phyloP scores from a whole-genome alignment of 1,140 invertebrate genomes.

The Atta cephalotes region DNA sequence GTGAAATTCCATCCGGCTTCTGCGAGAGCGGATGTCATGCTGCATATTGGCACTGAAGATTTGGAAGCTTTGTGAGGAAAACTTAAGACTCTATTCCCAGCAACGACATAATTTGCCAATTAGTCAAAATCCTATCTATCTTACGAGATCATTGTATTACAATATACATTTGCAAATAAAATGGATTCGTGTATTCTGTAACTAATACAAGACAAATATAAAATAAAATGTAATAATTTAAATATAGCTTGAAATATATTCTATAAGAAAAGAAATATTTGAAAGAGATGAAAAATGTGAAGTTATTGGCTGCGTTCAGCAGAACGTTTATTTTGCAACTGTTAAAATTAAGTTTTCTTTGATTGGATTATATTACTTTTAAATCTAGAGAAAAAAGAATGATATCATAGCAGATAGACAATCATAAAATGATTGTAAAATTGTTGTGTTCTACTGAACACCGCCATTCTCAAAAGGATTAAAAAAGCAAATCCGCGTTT shows the following conservation, averaged over 20 bases:
- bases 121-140: constrained; percentile 14
- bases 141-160: neutral
- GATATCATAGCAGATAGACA: too few species aligned
- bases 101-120: constrained; percentile 13
- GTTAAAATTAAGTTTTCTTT: too few species aligned
- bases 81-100: neutral
- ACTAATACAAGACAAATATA: neutral
- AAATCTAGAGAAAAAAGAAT: too few species aligned
- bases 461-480: too few species aligned
- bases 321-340: too few species aligned
- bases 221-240: neutral
- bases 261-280: neutral
- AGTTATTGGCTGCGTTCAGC: too few species aligned
- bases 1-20: constrained; percentile 23
- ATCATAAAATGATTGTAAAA: too few species aligned
- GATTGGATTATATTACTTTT: too few species aligned
- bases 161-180: constrained; percentile 3
- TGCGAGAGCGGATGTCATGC: constrained; percentile 27
- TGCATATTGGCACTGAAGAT: constrained; percentile 49
- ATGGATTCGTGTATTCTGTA: neutral
- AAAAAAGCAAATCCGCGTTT: neutral
- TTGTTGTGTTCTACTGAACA: too few species aligned
- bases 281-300: too few species aligned
- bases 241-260: neutral
- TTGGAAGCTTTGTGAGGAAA: constrained; percentile 65